Evolutionary conservation across 2,888 invertebrate species (phyloP), one percentile per base, ranked within the genome.

Genomic region (Clanis bilineata): DNA sequence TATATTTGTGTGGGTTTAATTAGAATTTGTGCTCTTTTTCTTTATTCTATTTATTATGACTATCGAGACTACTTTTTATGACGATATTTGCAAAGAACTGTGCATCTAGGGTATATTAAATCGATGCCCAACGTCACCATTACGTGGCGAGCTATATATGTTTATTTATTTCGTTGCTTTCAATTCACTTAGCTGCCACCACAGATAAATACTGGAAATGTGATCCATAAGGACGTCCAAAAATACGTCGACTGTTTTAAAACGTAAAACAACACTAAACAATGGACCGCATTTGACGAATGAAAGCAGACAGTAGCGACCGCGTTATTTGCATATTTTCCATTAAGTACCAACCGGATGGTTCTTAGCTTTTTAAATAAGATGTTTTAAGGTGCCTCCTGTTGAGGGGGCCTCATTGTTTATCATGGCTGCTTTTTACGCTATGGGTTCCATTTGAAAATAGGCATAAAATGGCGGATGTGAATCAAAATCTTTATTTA

Each of bases 251-350:
- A 25, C 36, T 10, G 0, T 15, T 28, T 47, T 15, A 47, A 25
- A 32, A 25, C 15, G 25, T 44, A 45, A 45, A 10, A 32, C 18
- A n/a, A 25, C 45, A 51, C 18, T 32, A 51, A 47, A 51, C 23
- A 44, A 44, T 51, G 51, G 51, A 18, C 32, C 10, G 32, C 28
- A 28, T 51, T 51, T 51, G 51, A 51, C 6, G 51, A 51, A 51
- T 32, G 28, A 10, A 18, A 51, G 10, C 9, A 32, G 51, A 32
- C 51, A 51, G 51, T 51, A 32, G 43, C 25, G 58, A 41, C 32
- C 36, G 9, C 22, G 21, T 54, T 61, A 60, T 60, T 60, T 58
- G 44, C 60, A 63, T 63, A 60, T 60, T 63, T 57, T 60, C 56
- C 36, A 62, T 62, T 60, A 62, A 51, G 56, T 57, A 36, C 47